Evolutionary conservation across 2,797 vertebrate species (phyloP), one percentile per base, ranked within the genome.

Genomic region (Phataginus tetradactyla): DNA sequence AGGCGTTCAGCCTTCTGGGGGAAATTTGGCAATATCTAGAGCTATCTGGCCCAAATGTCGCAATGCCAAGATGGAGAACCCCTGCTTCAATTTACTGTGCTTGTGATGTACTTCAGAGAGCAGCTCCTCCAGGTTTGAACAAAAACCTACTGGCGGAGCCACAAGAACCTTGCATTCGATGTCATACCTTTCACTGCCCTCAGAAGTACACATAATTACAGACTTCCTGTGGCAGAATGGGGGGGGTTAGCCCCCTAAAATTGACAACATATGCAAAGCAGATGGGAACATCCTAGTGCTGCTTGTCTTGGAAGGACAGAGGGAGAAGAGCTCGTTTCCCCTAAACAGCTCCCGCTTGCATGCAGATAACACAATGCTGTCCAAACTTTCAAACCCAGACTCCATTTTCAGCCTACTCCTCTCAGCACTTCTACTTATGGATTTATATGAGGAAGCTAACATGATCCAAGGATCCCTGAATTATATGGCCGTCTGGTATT

Each of bases 101-200:
- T 94, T 7, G 25, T 18, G 64, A 79, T 20, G 14, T 2, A 74
- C 53, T 42, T 87, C 18, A 78, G 42, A 68, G 11, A 95, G 42
- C 25, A 81, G 12, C 77, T 77, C 69, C 83, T 94, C 49, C 17
- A 74, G 1, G 12, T 80, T 94, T 21, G 87, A 15, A 79, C 11
- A 87, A 0, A 29, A 42, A 45, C 90, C 81, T 93, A 84, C 57
- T 72, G 86, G 90, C 27, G 96, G 66, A 81, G 88, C 49, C 61
- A 92, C 10, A 51, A 3, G 20, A 93, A 45, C 63, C 66, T 68
- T 55, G 11, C 1, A 89, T 79, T 90, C 90, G 51, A 93, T 34
- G n/a, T 91, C 59, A 94, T 34, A 87, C 18, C 7, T n/a, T 88
- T 37, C n/a, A 34, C 34, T 55, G 4, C 20, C 57, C 11, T 9